Evolutionary conservation across 2,113 vertebrate genomes (phyloP).

Genomic region (Bubalus kerabau): DNA sequence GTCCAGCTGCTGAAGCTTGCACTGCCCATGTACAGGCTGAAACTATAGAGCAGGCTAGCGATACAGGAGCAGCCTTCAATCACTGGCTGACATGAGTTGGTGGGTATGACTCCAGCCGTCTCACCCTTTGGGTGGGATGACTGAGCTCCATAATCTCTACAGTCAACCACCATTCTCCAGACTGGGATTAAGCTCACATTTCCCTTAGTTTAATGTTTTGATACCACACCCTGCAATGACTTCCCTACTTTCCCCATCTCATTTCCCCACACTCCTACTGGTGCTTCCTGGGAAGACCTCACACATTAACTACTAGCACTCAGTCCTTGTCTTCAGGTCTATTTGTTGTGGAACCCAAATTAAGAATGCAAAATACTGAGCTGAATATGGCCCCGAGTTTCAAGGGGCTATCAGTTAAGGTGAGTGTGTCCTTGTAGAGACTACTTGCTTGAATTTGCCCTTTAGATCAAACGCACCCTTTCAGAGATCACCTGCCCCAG

Average conservation of each 20-base stretch:
- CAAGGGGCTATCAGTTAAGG: not conserved
- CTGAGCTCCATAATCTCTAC: not conserved
- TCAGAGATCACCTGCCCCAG: not conserved
- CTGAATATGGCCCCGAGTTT: not conserved
- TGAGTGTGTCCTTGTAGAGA: not conserved
- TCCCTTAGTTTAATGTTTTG: not conserved
- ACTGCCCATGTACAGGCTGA: not conserved
- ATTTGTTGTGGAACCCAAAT: not conserved
- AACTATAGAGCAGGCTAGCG: not conserved
- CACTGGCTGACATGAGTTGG: not conserved
- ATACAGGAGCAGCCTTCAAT: not conserved
- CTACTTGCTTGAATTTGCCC: not conserved
- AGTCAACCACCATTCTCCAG: not conserved
- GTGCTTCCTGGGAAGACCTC: not conserved
- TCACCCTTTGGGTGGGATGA: not conserved
- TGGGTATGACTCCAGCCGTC: not conserved
- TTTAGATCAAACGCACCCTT: not conserved
- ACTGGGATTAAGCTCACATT: not conserved
- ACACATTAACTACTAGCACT: not conserved
- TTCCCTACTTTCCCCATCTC: not conserved
- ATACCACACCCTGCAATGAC: not conserved
- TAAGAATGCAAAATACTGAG: not conserved
- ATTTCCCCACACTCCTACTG: not conserved
- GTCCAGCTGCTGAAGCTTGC: not conserved
- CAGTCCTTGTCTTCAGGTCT: not conserved